A percentile compares a stretch with the other conserved stretches of the same genome.
Evolutionary conservation across 2,797 vertebrate genomes (phyloP).

Genomic region (Cryptoblepharus egeriae): DNA sequence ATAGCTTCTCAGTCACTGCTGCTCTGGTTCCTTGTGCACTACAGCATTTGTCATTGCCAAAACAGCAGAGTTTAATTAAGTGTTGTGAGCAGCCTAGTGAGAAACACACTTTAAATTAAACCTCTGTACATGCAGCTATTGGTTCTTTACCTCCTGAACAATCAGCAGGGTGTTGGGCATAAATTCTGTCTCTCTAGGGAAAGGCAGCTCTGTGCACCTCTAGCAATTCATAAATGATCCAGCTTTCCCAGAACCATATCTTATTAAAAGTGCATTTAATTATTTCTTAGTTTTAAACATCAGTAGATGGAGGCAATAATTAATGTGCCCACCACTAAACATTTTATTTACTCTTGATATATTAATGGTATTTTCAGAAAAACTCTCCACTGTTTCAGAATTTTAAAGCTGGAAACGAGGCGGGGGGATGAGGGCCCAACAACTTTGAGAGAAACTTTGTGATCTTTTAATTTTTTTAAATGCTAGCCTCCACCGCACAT

Average conservation of each 20-base stretch:
- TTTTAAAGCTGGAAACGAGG: slow-evolving; percentile 41
- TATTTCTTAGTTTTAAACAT: slow-evolving; percentile 88
- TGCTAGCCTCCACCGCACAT: background rate
- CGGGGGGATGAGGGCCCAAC: background rate
- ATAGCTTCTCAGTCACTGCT: slow-evolving; percentile 90
- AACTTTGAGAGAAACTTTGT: background rate
- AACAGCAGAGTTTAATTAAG: slow-evolving; percentile 99
- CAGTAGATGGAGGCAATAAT: slow-evolving; percentile 89
- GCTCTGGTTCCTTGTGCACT: slow-evolving; percentile 89
- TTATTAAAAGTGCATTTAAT: slow-evolving; percentile 90
- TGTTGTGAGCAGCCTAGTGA: slow-evolving; percentile 99
- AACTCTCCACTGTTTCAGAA: slow-evolving; percentile 76
- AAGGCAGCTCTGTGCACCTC: slow-evolving; percentile 84
- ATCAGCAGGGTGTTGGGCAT: slow-evolving; percentile 93
- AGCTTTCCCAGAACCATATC: slow-evolving; percentile 83
- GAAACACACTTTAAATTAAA: slow-evolving; percentile 99
- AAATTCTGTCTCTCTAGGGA: slow-evolving; percentile 92
- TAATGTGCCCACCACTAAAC: slow-evolving; percentile 90
- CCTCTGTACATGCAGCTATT: slow-evolving; percentile 94
- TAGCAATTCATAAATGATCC: slow-evolving; percentile 89
- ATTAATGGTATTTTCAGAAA: slow-evolving; percentile 82
- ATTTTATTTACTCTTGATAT: slow-evolving; percentile 92
- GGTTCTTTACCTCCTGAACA: slow-evolving; percentile 96
- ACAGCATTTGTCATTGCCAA: slow-evolving; percentile 99
- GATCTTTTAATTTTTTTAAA: background rate